A percentile compares a stretch with the other conserved stretches of the same genome.
Evolutionary conservation across 2,888 invertebrate genomes (phyloP).

Genomic region (Archips xylosteana): DNA sequence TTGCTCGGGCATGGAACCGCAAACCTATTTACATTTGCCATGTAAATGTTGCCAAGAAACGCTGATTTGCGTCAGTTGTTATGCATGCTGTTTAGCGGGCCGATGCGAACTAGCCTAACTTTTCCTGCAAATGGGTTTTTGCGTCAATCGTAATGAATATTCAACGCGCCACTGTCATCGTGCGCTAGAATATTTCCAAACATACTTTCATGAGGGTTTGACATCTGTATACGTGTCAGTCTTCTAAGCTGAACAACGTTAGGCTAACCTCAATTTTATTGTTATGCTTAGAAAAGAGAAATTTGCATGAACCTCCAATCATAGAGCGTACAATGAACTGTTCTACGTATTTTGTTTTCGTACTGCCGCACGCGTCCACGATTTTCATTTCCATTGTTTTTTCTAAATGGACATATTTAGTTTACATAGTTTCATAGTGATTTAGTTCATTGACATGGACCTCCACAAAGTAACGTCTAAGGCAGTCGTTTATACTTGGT

Average conservation of each 20-base stretch:
- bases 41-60: constrained; percentile 49
- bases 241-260: not conserved
- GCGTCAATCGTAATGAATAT: constrained; percentile 65
- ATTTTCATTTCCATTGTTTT: not conserved
- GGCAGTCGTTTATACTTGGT: too few relatives aligned
- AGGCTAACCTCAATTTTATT: not conserved
- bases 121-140: constrained; percentile 57
- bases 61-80: constrained; percentile 70
- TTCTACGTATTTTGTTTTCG: not conserved
- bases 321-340: constrained; percentile 1
- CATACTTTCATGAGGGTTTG: constrained; percentile 15
- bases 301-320: constrained; percentile 6
- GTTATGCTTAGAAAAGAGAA: not conserved
- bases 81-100: constrained; percentile 67
- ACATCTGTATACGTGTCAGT: not conserved
- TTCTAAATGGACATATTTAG: not conserved
- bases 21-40: constrained; percentile 45
- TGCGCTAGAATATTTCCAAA: constrained; percentile 20
- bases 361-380: not conserved
- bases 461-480: too few relatives aligned
- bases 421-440: too few relatives aligned
- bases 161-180: constrained; percentile 48
- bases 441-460: not conserved
- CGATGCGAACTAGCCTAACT: constrained; percentile 65
- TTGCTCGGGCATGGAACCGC: constrained; percentile 27